Conservation (phyloP, 2,888 invertebrate species). For the Sphaeridia pumilis region DNA sequence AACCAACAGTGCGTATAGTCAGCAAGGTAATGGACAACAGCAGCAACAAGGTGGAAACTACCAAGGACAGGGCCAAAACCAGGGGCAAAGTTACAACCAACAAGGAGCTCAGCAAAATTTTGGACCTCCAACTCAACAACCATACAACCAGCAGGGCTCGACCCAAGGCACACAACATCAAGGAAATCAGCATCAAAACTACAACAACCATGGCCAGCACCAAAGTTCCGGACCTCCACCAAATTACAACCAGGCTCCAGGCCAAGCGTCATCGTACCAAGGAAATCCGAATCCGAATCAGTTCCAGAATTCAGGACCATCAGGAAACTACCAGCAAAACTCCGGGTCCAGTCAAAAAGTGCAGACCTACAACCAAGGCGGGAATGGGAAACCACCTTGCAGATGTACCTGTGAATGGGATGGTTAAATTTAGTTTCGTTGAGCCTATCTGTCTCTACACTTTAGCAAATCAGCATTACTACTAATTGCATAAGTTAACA, state of each 20-base stretch:
- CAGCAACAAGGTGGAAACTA: slow-evolving; percentile 7
- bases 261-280: neutral
- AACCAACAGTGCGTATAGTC: slow-evolving; percentile 3
- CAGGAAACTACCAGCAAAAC: neutral
- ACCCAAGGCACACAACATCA: neutral
- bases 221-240: neutral
- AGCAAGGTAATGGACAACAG: slow-evolving; percentile 10
- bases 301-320: neutral
- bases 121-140: neutral
- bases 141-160: neutral
- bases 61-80: neutral
- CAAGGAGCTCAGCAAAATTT: too few relatives aligned
- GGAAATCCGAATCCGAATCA: neutral
- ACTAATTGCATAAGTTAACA: too few relatives aligned
- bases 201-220: too few relatives aligned
- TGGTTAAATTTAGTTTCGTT: neutral
- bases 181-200: neutral
- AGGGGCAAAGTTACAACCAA: neutral
- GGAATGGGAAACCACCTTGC: slow-evolving; percentile 12
- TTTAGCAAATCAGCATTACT: too few relatives aligned
- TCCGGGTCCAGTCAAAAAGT: neutral
- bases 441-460: too few relatives aligned
- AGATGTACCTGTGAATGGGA: slow-evolving; percentile 11
- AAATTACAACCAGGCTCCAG: neutral
- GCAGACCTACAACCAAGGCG: slow-evolving; percentile 4